A percentile compares a stretch with the other conserved stretches of the same genome.
phyloP scores from a whole-genome alignment of 1,140 invertebrate species.

The Trinorchestia longiramus region DNA sequence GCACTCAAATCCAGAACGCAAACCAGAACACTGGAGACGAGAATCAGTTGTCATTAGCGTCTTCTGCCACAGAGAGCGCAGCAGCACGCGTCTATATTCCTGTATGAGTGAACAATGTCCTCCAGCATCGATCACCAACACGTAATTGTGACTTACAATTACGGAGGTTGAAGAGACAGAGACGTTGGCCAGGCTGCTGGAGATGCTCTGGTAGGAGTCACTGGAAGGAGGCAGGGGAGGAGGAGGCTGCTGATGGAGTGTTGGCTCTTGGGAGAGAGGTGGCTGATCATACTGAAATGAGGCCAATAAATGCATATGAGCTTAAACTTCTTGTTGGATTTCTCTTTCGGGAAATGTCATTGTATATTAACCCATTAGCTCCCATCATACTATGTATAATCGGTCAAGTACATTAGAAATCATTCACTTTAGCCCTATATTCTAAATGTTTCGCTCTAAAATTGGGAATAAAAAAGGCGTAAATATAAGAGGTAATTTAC shows the following conservation, averaged over 20 bases:
- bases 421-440: too few relatives aligned
- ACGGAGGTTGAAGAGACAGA: background rate
- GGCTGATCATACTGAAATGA: slow-evolving; percentile 16
- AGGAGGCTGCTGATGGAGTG: slow-evolving; percentile 18
- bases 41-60: too few relatives aligned
- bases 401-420: too few relatives aligned
- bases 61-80: background rate
- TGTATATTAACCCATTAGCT: too few relatives aligned
- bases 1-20: too few relatives aligned
- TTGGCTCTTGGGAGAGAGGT: background rate
- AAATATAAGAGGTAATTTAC: too few relatives aligned
- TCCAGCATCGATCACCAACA: background rate
- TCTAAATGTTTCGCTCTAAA: too few relatives aligned
- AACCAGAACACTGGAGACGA: too few relatives aligned
- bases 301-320: background rate
- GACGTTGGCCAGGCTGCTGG: slow-evolving; percentile 41
- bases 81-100: background rate
- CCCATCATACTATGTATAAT: too few relatives aligned
- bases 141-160: background rate
- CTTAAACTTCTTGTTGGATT: background rate
- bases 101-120: background rate
- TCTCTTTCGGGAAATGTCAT: too few relatives aligned
- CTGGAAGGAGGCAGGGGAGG: slow-evolving; percentile 20
- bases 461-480: too few relatives aligned
- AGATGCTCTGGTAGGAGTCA: slow-evolving; percentile 15